phyloP scores from a whole-genome alignment of 2,888 invertebrate species.

The Hypercompe scribonia region DNA sequence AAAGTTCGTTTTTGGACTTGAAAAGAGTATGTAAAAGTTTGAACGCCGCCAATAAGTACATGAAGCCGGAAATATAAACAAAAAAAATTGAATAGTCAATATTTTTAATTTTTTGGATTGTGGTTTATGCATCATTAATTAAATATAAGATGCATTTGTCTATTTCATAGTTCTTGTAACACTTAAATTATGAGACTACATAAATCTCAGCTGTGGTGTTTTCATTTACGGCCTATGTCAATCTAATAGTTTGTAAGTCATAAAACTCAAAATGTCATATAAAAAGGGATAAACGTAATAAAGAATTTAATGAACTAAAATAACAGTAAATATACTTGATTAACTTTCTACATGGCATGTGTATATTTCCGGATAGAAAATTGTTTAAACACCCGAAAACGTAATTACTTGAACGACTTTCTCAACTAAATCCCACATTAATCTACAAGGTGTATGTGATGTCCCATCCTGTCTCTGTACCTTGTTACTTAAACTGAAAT shows the following conservation, averaged over 20 bases:
- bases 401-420: constrained; percentile 5
- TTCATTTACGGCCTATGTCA: too few species aligned
- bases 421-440: background rate
- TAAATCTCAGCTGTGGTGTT: background rate
- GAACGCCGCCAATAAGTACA: too few species aligned
- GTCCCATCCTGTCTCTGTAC: background rate
- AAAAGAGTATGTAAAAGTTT: background rate
- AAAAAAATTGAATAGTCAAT: too few species aligned
- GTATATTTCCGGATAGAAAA: constrained; percentile 13
- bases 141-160: too few species aligned
- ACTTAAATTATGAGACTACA: background rate
- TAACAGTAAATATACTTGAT: constrained; percentile 5
- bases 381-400: constrained; percentile 15
- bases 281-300: background rate
- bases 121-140: too few species aligned
- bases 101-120: too few species aligned
- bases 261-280: background rate
- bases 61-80: too few species aligned
- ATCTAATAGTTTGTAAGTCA: background rate
- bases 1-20: background rate
- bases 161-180: too few species aligned
- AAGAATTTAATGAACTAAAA: constrained; percentile 13
- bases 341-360: constrained; percentile 3
- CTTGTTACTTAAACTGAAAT: background rate
- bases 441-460: constrained; percentile 2